Evolutionary conservation across 2,113 vertebrate species (phyloP), one percentile per base, ranked within the genome.

Genomic region (Apteryx mantelli): DNA sequence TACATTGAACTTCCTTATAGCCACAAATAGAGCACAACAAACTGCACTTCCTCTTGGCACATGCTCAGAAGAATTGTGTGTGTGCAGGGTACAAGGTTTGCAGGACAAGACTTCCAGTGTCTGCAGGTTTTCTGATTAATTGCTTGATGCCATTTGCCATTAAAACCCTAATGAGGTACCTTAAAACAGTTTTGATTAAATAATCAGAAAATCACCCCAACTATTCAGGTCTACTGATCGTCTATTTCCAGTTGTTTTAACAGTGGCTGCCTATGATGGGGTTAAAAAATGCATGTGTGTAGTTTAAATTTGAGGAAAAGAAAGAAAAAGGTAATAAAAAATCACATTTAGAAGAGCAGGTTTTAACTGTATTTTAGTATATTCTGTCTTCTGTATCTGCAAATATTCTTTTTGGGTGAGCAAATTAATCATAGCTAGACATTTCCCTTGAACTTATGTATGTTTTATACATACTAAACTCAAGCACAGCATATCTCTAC

Each of bases 91-190:
- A 5, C 19, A 30, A 81, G 83, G 83, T 83, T 92, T 90, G 65
- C 56, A 80, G 82, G 78, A 65, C 48, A 78, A 90, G 60, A 48
- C 93, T 96, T 93, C 73, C 16, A 21, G 24, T 42, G 4, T 81
- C 69, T 77, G 89, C 81, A 97, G 76, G 42, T 80, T 86, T 94
- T 64, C 82, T 92, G 69, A 82, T 86, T 82, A 74, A 94, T 96
- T 95, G 50, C 86, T 71, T 89, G 74, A 63, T 91, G 65, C 44
- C 61, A 60, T 93, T 94, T 92, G 50, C 81, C 61, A 81, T 91
- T 96, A 77, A 91, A 97, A 63, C 82, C 46, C 52, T 77, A 92
- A 94, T 94, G 89, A 95, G 92, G 78, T 94, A 70, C 85, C 85
- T 91, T 61, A 85, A 80, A 52, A 1, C 63, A 66, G 73, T 91